phyloP scores from a whole-genome alignment of 2,797 vertebrate species.

The Emydoidea blandingii region DNA sequence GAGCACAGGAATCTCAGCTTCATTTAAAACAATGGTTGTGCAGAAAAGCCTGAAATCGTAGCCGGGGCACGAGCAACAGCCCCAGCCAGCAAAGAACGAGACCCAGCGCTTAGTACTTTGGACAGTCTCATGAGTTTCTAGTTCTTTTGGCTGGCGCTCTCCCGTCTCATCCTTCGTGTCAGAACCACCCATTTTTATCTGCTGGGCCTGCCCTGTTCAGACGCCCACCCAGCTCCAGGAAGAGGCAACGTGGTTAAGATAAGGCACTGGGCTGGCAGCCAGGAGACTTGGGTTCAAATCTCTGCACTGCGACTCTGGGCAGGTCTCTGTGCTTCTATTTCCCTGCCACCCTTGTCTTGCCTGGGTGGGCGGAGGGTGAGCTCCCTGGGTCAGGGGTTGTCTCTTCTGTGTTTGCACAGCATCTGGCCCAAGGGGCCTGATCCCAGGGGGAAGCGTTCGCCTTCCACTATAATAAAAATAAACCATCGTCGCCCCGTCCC shows the following conservation, averaged over 20 bases:
- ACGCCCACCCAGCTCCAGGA: too few species aligned
- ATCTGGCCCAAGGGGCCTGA: neutral
- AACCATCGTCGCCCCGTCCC: fast-evolving
- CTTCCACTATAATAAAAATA: neutral
- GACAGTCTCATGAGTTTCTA: neutral
- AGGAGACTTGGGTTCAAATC: neutral
- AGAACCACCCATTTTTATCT: neutral
- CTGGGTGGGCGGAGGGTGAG: neutral
- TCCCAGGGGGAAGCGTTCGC: neutral
- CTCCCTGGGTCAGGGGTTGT: neutral
- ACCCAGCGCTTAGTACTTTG: neutral
- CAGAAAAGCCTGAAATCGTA: neutral
- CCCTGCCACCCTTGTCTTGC: neutral
- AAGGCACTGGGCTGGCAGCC: neutral
- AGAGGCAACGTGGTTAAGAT: neutral
- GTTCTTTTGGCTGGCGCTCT: neutral
- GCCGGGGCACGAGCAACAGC: too few species aligned
- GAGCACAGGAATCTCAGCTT: neutral
- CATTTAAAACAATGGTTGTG: neutral
- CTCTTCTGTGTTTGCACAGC: neutral
- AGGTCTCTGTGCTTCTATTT: neutral
- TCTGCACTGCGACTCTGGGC: neutral
- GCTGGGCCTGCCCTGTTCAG: neutral
- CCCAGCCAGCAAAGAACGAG: neutral
- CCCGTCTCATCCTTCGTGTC: fast-evolving